These are phyloP conservation scores for Chloroclysta siterata DNA, from an alignment of 2,888 invertebrate genomes.

Conservation along the genomic window DNA sequence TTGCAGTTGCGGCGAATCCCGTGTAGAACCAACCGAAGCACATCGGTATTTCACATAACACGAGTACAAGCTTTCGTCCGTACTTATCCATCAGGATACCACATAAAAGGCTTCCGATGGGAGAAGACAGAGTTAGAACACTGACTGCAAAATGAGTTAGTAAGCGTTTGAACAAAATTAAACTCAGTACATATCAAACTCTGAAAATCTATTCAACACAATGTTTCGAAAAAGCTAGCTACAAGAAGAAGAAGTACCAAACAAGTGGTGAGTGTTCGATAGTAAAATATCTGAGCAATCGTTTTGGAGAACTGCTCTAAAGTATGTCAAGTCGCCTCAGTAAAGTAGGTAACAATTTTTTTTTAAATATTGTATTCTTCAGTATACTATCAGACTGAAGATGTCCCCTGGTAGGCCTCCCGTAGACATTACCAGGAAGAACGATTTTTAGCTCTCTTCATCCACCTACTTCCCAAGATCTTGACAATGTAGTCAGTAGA, in stretches of 20 bases:
- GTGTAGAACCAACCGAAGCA: conserved; percentile 87
- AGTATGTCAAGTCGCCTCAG: not conserved
- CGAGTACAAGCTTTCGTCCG: conserved; percentile 84
- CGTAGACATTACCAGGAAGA: no score
- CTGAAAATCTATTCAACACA: no score
- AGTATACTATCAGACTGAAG: no score
- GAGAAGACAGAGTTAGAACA: conserved; percentile 82
- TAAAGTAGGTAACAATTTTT: no score
- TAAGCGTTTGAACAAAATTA: no score
- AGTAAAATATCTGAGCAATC: conserved; percentile 4
- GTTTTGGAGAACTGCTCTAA: not conserved
- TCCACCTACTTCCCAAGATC: no score
- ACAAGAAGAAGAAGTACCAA: not conserved
- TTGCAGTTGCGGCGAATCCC: conserved; percentile 72
- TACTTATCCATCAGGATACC: conserved; percentile 86
- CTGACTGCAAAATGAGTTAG: conserved; percentile 75
- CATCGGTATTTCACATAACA: conserved; percentile 85
- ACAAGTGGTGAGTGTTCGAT: not conserved
- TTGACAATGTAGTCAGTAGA: no score
- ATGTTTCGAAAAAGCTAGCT: not conserved
- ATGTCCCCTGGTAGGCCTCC: no score
- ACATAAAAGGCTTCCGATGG: conserved; percentile 86
- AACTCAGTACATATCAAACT: no score
- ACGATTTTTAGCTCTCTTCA: no score
- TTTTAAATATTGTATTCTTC: no score